A percentile compares a stretch with the other conserved stretches of the same genome.
These are phyloP conservation scores for Lasius platythorax DNA, from an alignment of 2,888 invertebrate genomes.

Conservation along the genomic window DNA sequence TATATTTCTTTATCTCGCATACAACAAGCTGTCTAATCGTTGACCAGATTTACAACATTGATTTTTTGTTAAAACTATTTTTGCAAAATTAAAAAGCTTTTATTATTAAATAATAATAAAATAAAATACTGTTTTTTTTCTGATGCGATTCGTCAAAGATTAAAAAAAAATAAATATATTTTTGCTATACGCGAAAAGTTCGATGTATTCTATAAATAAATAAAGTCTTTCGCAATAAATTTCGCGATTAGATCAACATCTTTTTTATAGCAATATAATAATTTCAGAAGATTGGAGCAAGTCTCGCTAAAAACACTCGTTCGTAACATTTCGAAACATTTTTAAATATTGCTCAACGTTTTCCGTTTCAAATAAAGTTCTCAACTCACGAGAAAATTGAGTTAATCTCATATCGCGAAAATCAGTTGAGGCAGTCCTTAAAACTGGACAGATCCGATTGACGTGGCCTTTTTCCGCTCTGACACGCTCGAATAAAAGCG, in stretches of 20 bases:
- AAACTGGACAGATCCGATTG: constrained; percentile 3
- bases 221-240: neutral
- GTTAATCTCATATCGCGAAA: constrained; percentile 23
- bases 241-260: neutral
- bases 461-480: constrained; percentile 30
- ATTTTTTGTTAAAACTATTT: neutral
- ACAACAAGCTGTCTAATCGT: neutral
- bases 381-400: constrained; percentile 5
- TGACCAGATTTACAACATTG: neutral
- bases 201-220: neutral
- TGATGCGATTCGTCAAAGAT: neutral
- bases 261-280: constrained; percentile 1
- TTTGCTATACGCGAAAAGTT: neutral
- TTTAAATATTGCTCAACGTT: neutral
- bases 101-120: constrained; percentile 4
- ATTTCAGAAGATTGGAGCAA: neutral
- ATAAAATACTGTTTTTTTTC: neutral
- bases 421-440: constrained; percentile 31
- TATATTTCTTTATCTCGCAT: neutral
- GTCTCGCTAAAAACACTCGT: neutral
- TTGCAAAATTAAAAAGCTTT: neutral
- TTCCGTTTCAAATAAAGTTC: constrained; percentile 12
- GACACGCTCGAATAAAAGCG: constrained; percentile 29
- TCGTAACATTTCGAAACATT: neutral
- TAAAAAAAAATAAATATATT: neutral